phyloP scores from a whole-genome alignment of 2,113 vertebrate species.

The Pangasianodon gigas region DNA sequence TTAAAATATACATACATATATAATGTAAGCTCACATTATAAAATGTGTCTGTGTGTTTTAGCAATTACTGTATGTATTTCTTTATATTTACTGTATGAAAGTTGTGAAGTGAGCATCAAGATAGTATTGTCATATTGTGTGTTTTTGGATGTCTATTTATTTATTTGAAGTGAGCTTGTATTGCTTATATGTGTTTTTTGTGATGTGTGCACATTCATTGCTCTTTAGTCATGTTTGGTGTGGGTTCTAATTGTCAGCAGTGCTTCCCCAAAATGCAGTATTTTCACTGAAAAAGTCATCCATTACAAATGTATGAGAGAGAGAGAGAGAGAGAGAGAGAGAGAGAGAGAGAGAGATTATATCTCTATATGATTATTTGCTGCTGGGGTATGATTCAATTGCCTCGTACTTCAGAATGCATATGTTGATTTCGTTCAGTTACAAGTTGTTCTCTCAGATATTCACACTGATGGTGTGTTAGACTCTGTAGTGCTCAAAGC shows the following conservation, averaged over 20 bases:
- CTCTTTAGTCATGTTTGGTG: not conserved
- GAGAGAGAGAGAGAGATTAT: no score
- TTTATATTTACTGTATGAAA: not conserved
- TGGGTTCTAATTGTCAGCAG: not conserved
- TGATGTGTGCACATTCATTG: not conserved
- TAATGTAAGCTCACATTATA: not conserved
- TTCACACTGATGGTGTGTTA: not conserved
- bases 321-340: no score
- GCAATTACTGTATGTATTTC: not conserved
- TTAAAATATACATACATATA: not conserved
- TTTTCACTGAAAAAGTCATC: not conserved
- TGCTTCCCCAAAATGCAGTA: not conserved
- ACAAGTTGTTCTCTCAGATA: no score
- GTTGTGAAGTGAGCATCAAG: not conserved
- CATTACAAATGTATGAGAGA: not conserved
- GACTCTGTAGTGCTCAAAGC: not conserved
- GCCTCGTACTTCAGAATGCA: no score
- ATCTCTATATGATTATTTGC: no score
- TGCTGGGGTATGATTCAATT: no score
- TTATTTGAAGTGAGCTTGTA: not conserved
- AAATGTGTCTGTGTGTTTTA: not conserved
- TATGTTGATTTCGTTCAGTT: no score
- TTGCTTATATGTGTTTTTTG: not conserved
- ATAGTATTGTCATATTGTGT: not conserved
- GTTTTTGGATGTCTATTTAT: not conserved